Evolutionary conservation across 2,888 invertebrate genomes (phyloP), one percentile per base, ranked within the genome.

Genomic region (Macrosiphum euphorbiae): DNA sequence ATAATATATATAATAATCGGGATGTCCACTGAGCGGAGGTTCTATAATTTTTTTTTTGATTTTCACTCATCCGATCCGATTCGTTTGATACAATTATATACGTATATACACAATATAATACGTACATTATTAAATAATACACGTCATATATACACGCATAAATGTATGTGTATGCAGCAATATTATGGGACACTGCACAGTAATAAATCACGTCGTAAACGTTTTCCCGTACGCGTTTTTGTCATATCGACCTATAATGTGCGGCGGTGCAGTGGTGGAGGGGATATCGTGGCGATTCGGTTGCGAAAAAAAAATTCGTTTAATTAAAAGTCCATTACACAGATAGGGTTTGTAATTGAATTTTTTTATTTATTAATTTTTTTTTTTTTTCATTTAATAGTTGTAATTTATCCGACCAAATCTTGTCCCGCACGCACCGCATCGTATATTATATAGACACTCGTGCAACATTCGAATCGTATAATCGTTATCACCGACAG

Each of bases 261-360:
- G 84, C 84, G 20, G 84, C 24, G 41, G 44, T 67, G 67, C 24
- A 41, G 41, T 8, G 28, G 0, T 7, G 20, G 7, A 3, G 50
- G 50, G 7, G n/a, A n/a, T 41, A 20, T 20, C 4, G 7, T 44
- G n/a, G 50, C 35, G 50, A 26, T 78, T 35, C 41, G 35, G 41
- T 41, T 20, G 84, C 13, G 86, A 28, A 3, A 86, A 85, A 55
- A 55, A 88, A 88, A 55, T 88, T 55, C 58, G 10, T 58, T 88
- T 88, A 88, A 88, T 88, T 88, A 88, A 88, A 55, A 88, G 88
- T 88, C 55, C 41, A 88, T 88, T 88, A 88, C 0, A 28, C 11
- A 26, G 24, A 41, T 13, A 44, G 55, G 1, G 24, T 41, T 55
- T 28, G 26, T 88, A 88, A 88, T 58, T 88, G 58, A 88, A 50